Base-by-base conservation (phyloP, 2,888 invertebrate genomes). In the Nesidiocoris tenuis region DNA sequence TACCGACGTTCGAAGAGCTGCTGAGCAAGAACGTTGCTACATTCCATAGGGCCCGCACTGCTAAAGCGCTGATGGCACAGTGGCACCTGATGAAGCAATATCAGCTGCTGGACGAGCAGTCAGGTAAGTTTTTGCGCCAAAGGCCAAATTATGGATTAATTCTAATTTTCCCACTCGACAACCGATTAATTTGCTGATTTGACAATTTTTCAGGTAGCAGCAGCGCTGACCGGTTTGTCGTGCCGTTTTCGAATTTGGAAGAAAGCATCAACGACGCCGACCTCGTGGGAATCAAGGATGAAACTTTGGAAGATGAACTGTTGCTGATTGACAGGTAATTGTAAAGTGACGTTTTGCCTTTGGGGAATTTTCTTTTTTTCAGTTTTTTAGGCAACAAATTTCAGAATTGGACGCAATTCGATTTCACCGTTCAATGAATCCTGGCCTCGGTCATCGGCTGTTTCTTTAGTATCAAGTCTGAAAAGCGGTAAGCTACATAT, bases 31-130 rank as follows among this genome's bases (percentile, higher is more conserved):
- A 97, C 83, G 90, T 94, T 0, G 90, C 93, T 68, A 87, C 91
- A 1, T 98, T 98, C 84, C 94, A 95, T 83, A 90, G 91, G 1
- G 90, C 93, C 0, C 88, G 99, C 78, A 96, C 95, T 0, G 89
- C 96, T 0, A 94, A 93, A 83, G 87, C 92, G 0, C 85, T 98
- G 56, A 88, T 91, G 83, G 89, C 89, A 70, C 97, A 98, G 83
- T 98, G 98, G 98, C 90, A 92, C 80, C 86, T 95, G 25, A 88
- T 98, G 85, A 95, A 94, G 82, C 94, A 96, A 83, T 96, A 96
- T 83, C 92, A 93, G 81, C 85, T 98, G 39, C 85, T 98, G 74
- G 93, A 94, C 0, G 96, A 97, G 84, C 98, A 98, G 85, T 88
- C 89, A 67, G 90, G 94, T 86, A 39, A 39, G 12, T 7, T 39